These are phyloP conservation scores for Coranthus polyacanthus DNA, from an alignment of 2,797 vertebrate species.

Conservation along the genomic window DNA sequence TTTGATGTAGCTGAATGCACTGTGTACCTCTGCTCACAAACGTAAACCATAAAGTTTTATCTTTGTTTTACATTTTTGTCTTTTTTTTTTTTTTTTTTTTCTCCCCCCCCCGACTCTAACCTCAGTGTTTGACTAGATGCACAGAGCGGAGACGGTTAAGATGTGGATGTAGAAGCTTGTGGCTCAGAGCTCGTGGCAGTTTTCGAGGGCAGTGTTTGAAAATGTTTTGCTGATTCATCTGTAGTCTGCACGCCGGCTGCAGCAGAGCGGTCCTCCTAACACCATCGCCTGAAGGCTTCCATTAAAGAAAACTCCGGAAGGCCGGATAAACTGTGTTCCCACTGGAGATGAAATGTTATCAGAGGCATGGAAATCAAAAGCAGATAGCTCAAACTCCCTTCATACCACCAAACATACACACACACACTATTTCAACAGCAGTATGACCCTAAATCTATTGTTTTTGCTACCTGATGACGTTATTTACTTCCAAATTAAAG, in stretches of 20 bases:
- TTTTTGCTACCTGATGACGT: neutral
- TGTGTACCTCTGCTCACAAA: slow-evolving; percentile 47
- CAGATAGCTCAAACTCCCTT: slow-evolving; percentile 57
- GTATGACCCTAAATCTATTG: neutral
- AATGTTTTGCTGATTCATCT: slow-evolving; percentile 43
- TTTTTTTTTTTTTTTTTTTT: slow-evolving; percentile 33
- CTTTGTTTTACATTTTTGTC: slow-evolving; percentile 32
- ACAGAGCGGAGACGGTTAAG: too few species aligned
- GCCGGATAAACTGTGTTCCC: slow-evolving; percentile 60
- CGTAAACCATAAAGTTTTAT: slow-evolving; percentile 41
- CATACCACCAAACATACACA: neutral
- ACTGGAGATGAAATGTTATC: slow-evolving; percentile 67
- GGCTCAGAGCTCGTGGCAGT: slow-evolving; percentile 16
- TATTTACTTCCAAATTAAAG: too few species aligned
- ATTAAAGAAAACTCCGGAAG: slow-evolving; percentile 55
- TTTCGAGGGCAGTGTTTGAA: slow-evolving; percentile 17
- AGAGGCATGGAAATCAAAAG: slow-evolving; percentile 63
- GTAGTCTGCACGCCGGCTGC: slow-evolving; percentile 22
- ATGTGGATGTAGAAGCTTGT: neutral
- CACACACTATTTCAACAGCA: neutral
- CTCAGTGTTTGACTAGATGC: neutral
- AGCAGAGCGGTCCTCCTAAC: slow-evolving; percentile 28
- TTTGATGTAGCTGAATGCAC: slow-evolving; percentile 42
- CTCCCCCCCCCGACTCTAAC: neutral
- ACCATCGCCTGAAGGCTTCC: slow-evolving; percentile 45